Evolutionary conservation across 2,113 vertebrate species (phyloP).

Genomic region (Gila orcuttii): DNA sequence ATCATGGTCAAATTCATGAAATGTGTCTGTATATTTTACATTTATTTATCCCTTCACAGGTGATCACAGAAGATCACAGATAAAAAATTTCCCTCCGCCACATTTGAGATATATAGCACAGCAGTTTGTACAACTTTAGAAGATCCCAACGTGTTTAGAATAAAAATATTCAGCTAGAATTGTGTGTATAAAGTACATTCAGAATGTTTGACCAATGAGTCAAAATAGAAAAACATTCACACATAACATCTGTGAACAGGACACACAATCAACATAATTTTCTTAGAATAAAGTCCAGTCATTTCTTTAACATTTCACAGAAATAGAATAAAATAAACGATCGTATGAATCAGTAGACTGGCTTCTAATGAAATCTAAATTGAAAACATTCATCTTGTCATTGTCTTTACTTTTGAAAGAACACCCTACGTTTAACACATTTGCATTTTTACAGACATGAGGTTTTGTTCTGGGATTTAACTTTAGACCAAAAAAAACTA

Average conservation of each 20-base stretch:
- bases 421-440: background rate
- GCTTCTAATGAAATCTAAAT: conserved; percentile 37
- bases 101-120: conserved; percentile 11
- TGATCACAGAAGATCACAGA: conserved; percentile 14
- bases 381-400: conserved; percentile 48
- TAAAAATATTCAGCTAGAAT: background rate
- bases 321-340: conserved; percentile 33
- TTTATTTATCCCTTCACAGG: background rate
- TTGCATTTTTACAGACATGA: conserved; percentile 26
- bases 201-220: conserved; percentile 25
- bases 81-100: background rate
- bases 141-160: conserved; percentile 2
- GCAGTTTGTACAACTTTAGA: conserved; percentile 16
- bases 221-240: conserved; percentile 33
- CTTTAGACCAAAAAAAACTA: background rate
- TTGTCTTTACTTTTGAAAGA: conserved; percentile 27
- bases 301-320: conserved; percentile 34
- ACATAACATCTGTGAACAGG: background rate
- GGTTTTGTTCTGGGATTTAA: conserved; percentile 8
- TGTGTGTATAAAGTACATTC: conserved; percentile 37
- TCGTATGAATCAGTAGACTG: conserved; percentile 23
- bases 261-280: conserved; percentile 28
- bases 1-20: background rate
- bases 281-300: conserved; percentile 35
- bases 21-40: background rate